Evolutionary conservation across 2,113 vertebrate genomes (phyloP), one percentile per base, ranked within the genome.

Genomic region (Murina feae): DNA sequence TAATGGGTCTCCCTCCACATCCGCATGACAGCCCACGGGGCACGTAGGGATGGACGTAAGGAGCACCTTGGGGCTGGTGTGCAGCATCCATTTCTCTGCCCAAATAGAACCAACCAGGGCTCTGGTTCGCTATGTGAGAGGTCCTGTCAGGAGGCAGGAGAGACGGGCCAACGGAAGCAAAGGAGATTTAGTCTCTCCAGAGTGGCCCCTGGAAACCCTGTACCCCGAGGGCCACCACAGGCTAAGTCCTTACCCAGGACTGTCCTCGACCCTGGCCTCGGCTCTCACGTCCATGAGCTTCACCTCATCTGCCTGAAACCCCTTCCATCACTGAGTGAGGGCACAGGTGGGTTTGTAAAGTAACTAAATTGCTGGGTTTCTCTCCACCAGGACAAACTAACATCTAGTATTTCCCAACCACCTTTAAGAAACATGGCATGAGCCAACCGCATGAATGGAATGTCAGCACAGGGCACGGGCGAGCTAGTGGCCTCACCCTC

Each of bases 341-440:
- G 25, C 44, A 84, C 11, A 80, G 37, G 39, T 0, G 5, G 44
- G 32, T 83, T n/a, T 21, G 9, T 49, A 4, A 39, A 65, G 32
- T 8, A 6, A 28, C 32, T 16, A 5, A 35, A 44, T 13, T 20
- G 58, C 13, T 25, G 10, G 5, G 37, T 17, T 65, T 23, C 71
- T 85, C 87, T 66, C 58, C 18, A 79, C 42, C 37, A 28, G 32
- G 68, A 53, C 51, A 69, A 30, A 14, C 35, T n/a, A 82, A 37
- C 66, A 84, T 47, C 55, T 90, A 90, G 23, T 74, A 10, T 47
- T 80, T 86, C 25, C 84, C 92, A 39, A 30, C 10, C n/a, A 47
- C 58, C n/a, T 66, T 76, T n/a, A 72, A 42, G 75, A 80, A 93
- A 60, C 14, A 65, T 5, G 10, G 49, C 35, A 47, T 18, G 25